Percentiles rank a stretch among this genome's conserved stretches.
phyloP scores from a whole-genome alignment of 2,113 vertebrate genomes.

The Stictonetta naevosa region DNA sequence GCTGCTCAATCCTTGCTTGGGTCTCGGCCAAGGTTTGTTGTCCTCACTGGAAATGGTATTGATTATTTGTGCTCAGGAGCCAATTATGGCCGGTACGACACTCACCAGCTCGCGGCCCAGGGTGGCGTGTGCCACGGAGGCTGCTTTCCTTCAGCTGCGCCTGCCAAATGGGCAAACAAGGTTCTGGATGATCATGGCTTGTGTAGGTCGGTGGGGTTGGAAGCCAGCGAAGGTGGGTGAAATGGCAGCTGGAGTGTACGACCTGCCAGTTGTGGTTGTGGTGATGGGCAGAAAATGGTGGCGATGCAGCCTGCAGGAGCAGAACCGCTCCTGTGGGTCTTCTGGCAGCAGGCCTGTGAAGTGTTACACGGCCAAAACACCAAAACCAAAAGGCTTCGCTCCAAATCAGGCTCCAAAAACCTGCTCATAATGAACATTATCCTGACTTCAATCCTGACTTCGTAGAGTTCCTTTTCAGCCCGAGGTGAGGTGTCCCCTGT shows the following conservation, averaged over 20 bases:
- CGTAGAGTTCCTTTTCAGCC: not conserved
- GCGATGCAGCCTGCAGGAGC: not conserved
- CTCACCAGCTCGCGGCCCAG: not conserved
- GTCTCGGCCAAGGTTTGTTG: not conserved
- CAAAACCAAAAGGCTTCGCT: not conserved
- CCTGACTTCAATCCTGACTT: not conserved
- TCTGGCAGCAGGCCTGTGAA: not conserved
- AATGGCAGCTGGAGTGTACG: not conserved
- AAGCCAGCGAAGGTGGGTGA: not conserved
- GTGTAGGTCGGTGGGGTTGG: not conserved
- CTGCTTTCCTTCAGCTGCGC: not conserved
- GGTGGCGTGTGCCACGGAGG: not conserved
- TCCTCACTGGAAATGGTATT: slow-evolving; percentile 18
- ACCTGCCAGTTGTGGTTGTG: not conserved
- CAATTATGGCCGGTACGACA: not conserved
- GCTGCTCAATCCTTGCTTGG: not conserved
- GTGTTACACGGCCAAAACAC: not conserved
- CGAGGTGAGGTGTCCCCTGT: not conserved
- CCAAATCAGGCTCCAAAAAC: not conserved
- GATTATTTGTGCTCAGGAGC: slow-evolving; percentile 9
- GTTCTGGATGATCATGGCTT: not conserved
- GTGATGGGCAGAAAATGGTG: not conserved
- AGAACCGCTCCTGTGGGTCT: not conserved
- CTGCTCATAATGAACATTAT: not conserved
- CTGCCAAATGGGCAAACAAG: not conserved